These are phyloP conservation scores for Alfaro cultratus DNA, from an alignment of 2,797 vertebrate species.

Conservation along the genomic window DNA sequence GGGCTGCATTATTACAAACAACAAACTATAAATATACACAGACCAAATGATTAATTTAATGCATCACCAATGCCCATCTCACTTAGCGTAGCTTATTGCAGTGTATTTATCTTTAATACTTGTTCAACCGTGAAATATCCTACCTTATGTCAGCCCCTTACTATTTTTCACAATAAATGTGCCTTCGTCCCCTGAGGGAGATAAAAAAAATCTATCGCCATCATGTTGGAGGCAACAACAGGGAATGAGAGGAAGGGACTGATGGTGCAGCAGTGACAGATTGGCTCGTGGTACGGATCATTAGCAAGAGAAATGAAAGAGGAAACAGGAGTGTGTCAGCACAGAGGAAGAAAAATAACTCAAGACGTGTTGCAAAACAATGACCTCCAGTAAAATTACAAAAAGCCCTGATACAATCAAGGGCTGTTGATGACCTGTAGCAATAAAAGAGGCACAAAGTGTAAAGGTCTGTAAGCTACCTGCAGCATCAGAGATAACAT, in stretches of 20 bases:
- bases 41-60: conserved; percentile 30
- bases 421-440: not conserved
- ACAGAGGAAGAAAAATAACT: not conserved
- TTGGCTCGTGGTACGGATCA: conserved; percentile 23
- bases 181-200: conserved; percentile 17
- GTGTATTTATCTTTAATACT: conserved; percentile 8
- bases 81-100: conserved; percentile 13
- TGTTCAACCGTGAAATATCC: conserved; percentile 8
- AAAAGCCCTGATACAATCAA: not conserved
- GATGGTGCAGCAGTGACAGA: conserved; percentile 22
- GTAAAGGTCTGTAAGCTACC: conserved; percentile 50
- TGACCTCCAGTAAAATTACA: not conserved
- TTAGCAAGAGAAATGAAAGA: conserved; percentile 25
- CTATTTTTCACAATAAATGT: conserved; percentile 31
- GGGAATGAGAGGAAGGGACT: conserved; percentile 1
- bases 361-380: conserved; percentile 13
- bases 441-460: conserved; percentile 25
- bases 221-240: not conserved
- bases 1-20: conserved; percentile 10
- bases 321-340: not conserved
- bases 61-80: conserved; percentile 24
- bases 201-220: conserved; percentile 18
- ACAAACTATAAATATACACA: not conserved
- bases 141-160: not conserved
- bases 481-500: conserved; percentile 38